phyloP scores from a whole-genome alignment of 2,113 vertebrate genomes.

The Romanogobio albipinnatus region DNA sequence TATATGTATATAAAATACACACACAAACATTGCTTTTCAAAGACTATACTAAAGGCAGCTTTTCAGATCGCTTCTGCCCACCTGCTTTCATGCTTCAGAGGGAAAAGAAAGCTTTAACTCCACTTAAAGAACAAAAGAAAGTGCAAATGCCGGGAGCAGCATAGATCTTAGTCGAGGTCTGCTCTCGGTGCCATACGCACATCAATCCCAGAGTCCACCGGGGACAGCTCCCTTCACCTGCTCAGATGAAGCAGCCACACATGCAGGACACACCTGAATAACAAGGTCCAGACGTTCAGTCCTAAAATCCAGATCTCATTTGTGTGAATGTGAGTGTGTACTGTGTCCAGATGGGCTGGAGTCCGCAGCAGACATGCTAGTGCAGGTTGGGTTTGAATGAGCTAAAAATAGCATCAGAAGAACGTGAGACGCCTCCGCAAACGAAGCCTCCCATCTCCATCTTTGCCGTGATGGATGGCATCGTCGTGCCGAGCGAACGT shows the following conservation, averaged over 20 bases:
- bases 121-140: background rate
- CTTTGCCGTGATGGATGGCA: slow-evolving; percentile 50
- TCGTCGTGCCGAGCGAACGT: slow-evolving; percentile 28
- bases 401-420: slow-evolving; percentile 58
- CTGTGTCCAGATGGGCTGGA: slow-evolving; percentile 45
- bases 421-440: slow-evolving; percentile 56
- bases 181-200: slow-evolving; percentile 25
- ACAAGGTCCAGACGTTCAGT: background rate
- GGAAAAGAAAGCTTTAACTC: slow-evolving; percentile 1
- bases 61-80: background rate
- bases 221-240: slow-evolving; percentile 34
- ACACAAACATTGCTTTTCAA: too few relatives aligned
- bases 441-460: slow-evolving; percentile 36
- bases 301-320: slow-evolving; percentile 20
- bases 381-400: slow-evolving; percentile 53
- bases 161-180: background rate
- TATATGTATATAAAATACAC: background rate
- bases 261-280: slow-evolving; percentile 36
- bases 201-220: slow-evolving; percentile 24
- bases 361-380: slow-evolving; percentile 27
- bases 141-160: slow-evolving; percentile 8
- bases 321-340: background rate
- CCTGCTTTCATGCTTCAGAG: background rate
- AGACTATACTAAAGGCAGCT: background rate
- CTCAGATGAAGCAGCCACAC: background rate